phyloP scores from a whole-genome alignment of 2,797 vertebrate genomes.

The Selene dorsalis region DNA sequence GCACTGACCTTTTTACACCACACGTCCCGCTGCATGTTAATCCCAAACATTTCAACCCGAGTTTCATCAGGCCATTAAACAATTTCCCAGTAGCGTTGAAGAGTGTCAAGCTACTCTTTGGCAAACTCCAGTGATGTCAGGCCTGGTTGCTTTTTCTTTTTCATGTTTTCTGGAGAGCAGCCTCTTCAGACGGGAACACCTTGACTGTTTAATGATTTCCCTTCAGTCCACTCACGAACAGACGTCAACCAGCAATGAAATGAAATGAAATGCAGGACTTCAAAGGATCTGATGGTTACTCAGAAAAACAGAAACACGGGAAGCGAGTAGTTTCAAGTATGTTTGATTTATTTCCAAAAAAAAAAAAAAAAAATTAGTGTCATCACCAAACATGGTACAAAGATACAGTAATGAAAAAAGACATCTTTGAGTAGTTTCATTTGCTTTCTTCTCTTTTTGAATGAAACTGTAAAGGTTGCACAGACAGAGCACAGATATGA shows the following conservation, averaged over 20 bases:
- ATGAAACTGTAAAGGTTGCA: slow-evolving; percentile 58
- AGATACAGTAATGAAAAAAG: slow-evolving; percentile 73
- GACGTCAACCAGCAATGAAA: not conserved
- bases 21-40: not conserved
- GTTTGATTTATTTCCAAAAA: slow-evolving; percentile 83
- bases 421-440: slow-evolving; percentile 62
- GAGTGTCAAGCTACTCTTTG: not conserved
- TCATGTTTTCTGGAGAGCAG: no score
- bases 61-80: not conserved
- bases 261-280: not conserved
- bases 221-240: not conserved
- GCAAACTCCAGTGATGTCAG: not conserved
- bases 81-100: not conserved
- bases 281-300: not conserved
- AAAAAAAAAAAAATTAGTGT: slow-evolving; percentile 81
- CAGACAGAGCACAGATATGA: slow-evolving; percentile 47
- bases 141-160: not conserved
- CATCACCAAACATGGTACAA: slow-evolving; percentile 77
- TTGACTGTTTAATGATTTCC: not conserved
- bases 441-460: slow-evolving; percentile 41
- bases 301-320: slow-evolving; percentile 28
- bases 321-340: slow-evolving; percentile 73
- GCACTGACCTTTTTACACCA: not conserved
- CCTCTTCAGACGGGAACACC: not conserved
- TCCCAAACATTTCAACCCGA: not conserved